A percentile compares a stretch with the other conserved stretches of the same genome.
Evolutionary conservation across 2,797 vertebrate genomes (phyloP).

Genomic region (Argya squamiceps): DNA sequence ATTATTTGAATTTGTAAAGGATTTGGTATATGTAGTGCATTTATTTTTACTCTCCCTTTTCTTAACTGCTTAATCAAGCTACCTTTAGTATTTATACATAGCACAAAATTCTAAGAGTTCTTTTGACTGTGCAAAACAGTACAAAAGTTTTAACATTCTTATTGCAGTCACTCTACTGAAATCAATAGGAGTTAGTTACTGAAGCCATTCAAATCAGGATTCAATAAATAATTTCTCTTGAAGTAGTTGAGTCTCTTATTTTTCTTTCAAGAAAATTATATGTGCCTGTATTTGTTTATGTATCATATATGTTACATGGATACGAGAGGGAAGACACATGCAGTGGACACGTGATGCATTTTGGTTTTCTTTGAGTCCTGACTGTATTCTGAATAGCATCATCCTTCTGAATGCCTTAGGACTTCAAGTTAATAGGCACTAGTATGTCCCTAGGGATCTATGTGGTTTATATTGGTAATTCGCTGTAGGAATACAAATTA

Average conservation of each 20-base stretch:
- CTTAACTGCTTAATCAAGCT: not conserved
- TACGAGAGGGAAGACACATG: not conserved
- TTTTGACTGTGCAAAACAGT: not conserved
- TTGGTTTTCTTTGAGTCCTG: slow-evolving; percentile 63
- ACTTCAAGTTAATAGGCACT: slow-evolving; percentile 59
- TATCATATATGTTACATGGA: not conserved
- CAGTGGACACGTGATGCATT: slow-evolving; percentile 4
- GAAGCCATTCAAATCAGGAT: not conserved
- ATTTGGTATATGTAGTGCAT: not conserved
- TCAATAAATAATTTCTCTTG: not conserved
- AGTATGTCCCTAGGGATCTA: slow-evolving; percentile 25
- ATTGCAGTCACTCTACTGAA: not conserved
- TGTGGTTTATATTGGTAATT: slow-evolving; percentile 66
- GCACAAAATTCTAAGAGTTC: not conserved
- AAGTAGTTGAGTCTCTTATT: not conserved
- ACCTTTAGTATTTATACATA: not conserved
- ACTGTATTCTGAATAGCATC: slow-evolving; percentile 52
- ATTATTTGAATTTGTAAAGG: not conserved
- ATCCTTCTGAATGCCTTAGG: slow-evolving; percentile 58
- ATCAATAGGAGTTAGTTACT: not conserved
- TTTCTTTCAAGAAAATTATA: not conserved
- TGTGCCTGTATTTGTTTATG: not conserved
- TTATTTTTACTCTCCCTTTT: not conserved
- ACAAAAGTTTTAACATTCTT: not conserved
- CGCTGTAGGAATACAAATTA: slow-evolving; percentile 36